A percentile compares a stretch with the other conserved stretches of the same genome.
Evolutionary conservation across 2,888 invertebrate genomes (phyloP).

Genomic region (Patella pellucida): DNA sequence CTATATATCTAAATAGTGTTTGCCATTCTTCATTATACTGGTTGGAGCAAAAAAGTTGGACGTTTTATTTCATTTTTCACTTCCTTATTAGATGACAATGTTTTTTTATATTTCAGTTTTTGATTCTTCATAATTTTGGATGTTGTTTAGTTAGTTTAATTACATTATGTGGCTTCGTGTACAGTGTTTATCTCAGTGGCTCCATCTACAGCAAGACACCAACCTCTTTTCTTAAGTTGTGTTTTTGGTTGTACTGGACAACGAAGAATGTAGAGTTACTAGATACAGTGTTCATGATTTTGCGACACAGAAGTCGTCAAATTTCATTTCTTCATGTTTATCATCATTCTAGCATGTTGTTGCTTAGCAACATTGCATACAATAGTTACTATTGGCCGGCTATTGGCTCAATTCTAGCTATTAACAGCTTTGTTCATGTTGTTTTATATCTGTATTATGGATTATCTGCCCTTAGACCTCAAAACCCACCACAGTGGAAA

Average conservation of each 20-base stretch:
- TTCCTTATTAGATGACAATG: not conserved
- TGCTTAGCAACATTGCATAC: slow-evolving; percentile 62
- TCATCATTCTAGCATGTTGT: slow-evolving; percentile 68
- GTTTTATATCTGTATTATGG: slow-evolving; percentile 67
- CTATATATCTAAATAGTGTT: no score
- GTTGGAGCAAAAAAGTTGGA: no score
- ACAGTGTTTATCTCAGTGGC: slow-evolving; percentile 48
- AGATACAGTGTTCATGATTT: slow-evolving; percentile 70
- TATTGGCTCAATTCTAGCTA: slow-evolving; percentile 56
- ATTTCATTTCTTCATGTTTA: slow-evolving; percentile 68
- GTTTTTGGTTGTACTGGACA: slow-evolving; percentile 61
- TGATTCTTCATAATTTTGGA: slow-evolving; percentile 63
- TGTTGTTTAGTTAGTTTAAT: slow-evolving; percentile 59
- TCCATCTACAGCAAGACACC: slow-evolving; percentile 51
- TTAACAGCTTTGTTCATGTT: slow-evolving; percentile 67
- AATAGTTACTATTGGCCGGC: slow-evolving; percentile 62
- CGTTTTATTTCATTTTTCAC: no score
- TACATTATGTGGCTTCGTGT: slow-evolving; percentile 52
- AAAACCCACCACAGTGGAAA: slow-evolving; percentile 63
- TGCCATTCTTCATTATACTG: no score
- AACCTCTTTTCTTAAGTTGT: slow-evolving; percentile 39
- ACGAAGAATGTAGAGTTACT: slow-evolving; percentile 65
- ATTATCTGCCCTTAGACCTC: slow-evolving; percentile 52
- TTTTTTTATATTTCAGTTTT: slow-evolving; percentile 52
- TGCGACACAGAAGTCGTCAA: slow-evolving; percentile 64